Evolutionary conservation across 2,888 invertebrate genomes (phyloP).

Genomic region (Deilephila porcellus): DNA sequence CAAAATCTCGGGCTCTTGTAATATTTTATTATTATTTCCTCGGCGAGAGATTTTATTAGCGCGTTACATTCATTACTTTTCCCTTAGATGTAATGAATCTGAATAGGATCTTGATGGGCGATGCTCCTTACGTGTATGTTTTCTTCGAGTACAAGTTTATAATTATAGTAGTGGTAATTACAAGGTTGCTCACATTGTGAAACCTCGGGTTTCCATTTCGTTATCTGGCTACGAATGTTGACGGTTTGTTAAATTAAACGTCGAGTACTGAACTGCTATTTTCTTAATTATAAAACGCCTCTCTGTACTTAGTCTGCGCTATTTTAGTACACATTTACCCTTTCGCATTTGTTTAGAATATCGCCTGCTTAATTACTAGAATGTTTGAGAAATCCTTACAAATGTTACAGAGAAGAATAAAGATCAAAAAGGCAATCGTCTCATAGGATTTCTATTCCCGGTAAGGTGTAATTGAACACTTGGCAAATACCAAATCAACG

Average conservation of each 20-base stretch:
- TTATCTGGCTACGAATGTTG: slow-evolving; percentile 70
- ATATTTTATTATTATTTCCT: slow-evolving; percentile 84
- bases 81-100: slow-evolving; percentile 73
- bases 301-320: slow-evolving; percentile 57
- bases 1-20: slow-evolving; percentile 80
- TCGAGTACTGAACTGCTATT: slow-evolving; percentile 65
- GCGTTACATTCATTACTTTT: slow-evolving; percentile 80
- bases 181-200: slow-evolving; percentile 72
- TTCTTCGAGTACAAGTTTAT: slow-evolving; percentile 70
- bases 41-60: slow-evolving; percentile 77
- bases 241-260: slow-evolving; percentile 82
- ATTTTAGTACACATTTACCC: slow-evolving; percentile 54
- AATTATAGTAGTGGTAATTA: slow-evolving; percentile 82
- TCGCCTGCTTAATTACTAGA: slow-evolving; percentile 6
- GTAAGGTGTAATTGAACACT: slow-evolving; percentile 21
- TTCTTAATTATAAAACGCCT: slow-evolving; percentile 71
- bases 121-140: slow-evolving; percentile 66
- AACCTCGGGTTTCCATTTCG: slow-evolving; percentile 69
- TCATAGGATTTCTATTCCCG: not conserved
- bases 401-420: not conserved
- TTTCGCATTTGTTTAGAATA: slow-evolving; percentile 31
- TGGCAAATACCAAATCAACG: slow-evolving; percentile 21
- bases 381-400: not conserved
- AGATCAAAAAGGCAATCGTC: not conserved
- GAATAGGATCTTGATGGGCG: slow-evolving; percentile 80